Conservation (phyloP, 2,113 vertebrate species). For the Balaenoptera acutorostrata region DNA sequence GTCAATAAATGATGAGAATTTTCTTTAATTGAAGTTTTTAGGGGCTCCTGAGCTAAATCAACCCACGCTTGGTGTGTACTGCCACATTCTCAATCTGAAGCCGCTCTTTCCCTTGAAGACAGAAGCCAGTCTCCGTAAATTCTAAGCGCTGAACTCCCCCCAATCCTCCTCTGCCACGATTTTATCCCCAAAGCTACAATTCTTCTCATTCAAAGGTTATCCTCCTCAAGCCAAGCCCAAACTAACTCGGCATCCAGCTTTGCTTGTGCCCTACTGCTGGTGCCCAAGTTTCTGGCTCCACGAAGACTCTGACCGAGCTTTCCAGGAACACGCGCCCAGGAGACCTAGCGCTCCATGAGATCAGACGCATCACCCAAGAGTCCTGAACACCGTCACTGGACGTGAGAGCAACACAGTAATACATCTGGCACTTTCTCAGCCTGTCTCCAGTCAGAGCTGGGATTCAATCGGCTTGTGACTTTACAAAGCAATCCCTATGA, state of each 20-base stretch:
- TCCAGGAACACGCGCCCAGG: background rate
- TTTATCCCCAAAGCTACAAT: background rate
- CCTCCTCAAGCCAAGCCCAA: background rate
- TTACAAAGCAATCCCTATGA: background rate
- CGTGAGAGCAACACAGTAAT: background rate
- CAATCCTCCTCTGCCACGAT: fast-evolving
- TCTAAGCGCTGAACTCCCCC: background rate
- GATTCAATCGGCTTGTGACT: background rate
- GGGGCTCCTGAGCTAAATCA: background rate
- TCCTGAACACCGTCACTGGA: background rate
- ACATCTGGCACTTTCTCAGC: background rate
- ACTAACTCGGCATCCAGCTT: background rate
- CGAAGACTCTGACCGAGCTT: background rate
- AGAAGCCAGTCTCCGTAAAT: background rate
- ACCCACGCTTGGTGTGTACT: background rate
- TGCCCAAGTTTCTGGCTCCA: too few relatives aligned
- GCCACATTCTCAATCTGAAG: background rate
- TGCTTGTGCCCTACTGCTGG: background rate
- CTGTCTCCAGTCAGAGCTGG: background rate
- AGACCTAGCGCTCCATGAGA: fast-evolving
- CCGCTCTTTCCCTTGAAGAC: background rate
- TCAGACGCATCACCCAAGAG: background rate
- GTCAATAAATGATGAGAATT: background rate
- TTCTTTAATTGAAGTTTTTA: background rate
- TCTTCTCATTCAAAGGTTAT: background rate